phyloP scores from a whole-genome alignment of 2,888 invertebrate genomes.

The Acronicta leporina region DNA sequence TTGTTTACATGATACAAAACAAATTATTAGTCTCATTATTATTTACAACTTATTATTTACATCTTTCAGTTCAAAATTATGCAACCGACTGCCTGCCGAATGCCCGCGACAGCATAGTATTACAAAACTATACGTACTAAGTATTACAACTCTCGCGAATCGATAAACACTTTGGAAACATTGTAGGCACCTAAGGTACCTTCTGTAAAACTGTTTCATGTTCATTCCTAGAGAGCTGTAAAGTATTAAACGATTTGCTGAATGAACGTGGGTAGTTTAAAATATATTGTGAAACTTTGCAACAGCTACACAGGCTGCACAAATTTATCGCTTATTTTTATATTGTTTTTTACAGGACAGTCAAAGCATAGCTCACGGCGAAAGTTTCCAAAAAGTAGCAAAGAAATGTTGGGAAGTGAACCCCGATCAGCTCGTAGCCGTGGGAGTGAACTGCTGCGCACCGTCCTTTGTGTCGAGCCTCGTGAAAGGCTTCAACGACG shows the following conservation, averaged over 20 bases:
- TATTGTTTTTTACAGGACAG: slow-evolving; percentile 73
- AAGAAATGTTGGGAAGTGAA: slow-evolving; percentile 93
- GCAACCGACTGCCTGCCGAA: not conserved
- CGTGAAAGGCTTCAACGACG: slow-evolving; percentile 84
- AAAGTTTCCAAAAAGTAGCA: slow-evolving; percentile 93
- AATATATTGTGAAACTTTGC: not conserved
- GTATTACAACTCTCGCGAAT: slow-evolving; percentile 37
- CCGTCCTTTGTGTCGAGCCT: slow-evolving; percentile 81
- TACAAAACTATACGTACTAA: no score
- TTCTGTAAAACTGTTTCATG: slow-evolving; percentile 8
- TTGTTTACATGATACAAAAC: no score
- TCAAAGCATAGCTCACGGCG: slow-evolving; percentile 93
- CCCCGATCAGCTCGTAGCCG: slow-evolving; percentile 92
- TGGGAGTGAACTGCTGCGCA: slow-evolving; percentile 96
- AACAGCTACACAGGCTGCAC: not conserved
- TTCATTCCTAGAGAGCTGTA: slow-evolving; percentile 17
- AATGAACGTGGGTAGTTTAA: not conserved
- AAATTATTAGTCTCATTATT: no score
- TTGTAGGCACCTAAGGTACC: slow-evolving; percentile 20
- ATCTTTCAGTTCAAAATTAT: no score
- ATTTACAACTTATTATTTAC: no score
- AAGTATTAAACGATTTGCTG: slow-evolving; percentile 7
- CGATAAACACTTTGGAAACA: slow-evolving; percentile 36
- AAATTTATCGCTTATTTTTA: slow-evolving; percentile 11
- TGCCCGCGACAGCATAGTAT: no score